Evolutionary conservation across 1,140 invertebrate species (phyloP).

Genomic region (Venturia canescens): DNA sequence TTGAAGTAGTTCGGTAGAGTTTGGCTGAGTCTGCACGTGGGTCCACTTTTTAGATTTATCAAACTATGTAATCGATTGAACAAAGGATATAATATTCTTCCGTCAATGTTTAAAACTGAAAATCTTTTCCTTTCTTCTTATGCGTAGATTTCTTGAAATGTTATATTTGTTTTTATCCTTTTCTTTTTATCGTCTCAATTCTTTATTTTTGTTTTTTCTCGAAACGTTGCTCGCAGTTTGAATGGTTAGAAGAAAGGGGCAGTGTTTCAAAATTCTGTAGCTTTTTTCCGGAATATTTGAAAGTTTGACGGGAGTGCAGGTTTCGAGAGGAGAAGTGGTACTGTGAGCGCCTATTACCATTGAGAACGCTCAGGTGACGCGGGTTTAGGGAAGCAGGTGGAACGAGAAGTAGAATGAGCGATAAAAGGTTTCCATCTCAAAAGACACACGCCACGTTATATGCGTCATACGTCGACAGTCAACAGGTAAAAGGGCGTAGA

Average conservation of each 20-base stretch:
- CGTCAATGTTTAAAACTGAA: no score
- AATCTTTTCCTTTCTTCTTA: no score
- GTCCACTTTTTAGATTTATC: no score
- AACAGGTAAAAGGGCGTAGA: neutral
- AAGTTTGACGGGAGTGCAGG: no score
- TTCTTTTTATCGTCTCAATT: constrained; percentile 7
- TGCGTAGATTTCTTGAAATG: no score
- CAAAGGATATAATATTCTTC: no score
- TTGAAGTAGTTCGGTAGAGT: no score
- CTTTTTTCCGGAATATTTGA: constrained; percentile 65
- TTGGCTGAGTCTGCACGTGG: no score
- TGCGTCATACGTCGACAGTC: neutral
- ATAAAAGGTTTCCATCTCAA: constrained; percentile 69
- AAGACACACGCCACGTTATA: constrained; percentile 50
- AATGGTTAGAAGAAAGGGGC: neutral
- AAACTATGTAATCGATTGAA: no score
- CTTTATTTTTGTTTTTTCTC: constrained; percentile 10
- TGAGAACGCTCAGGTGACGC: constrained; percentile 52
- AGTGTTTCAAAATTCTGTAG: neutral
- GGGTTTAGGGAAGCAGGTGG: no score
- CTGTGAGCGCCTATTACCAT: constrained; percentile 57
- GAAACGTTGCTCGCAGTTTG: neutral
- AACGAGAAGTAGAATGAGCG: constrained; percentile 47
- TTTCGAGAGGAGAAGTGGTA: neutral
- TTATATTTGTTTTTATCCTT: no score